Base-by-base conservation (phyloP, 2,888 invertebrate species). In the Cephalotes varians region DNA sequence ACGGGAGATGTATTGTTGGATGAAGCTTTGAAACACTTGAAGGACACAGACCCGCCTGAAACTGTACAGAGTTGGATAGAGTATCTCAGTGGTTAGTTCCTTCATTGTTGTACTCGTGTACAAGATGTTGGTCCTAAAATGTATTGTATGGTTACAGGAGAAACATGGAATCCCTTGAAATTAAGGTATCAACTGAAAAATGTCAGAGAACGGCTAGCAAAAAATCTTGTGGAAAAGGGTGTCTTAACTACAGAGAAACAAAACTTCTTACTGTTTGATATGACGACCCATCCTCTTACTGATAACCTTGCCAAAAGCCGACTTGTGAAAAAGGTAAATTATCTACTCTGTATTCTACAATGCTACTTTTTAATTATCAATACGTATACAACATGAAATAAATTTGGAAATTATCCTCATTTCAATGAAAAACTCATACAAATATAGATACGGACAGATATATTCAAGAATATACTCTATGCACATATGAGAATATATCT, bases 101-200 rank as follows among this genome's bases (percentile, higher is more conserved):
- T 25, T 34, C 25, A 28, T 83, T 64, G 12, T 12, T 56, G 7
- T 60, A 60, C 12, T 6, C 12, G 0, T 60, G 6, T 81, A 56
- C 34, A 25, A 37, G 47, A 40, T 54, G 0, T 28, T 28, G 7
- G 9, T 47, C 49, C 73, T 72, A 6, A 58, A 81, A 54, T 65
- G 4, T 58, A 5, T 34, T 18, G 9, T 28, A 15, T 65, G 37
- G 1, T 95, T 95, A 83, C 93, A 98, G 99, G 99, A 91, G 99
- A 99, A 96, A 99, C 99, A 90, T 99, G 99, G 99, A 99, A 99
- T 95, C 99, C 99, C 47, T 96, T 99, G 94, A 99, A 99, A 95
- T 96, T 99, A 91, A 97, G 98, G 93, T 99, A 99, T 95, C 99
- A 99, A 95, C 95, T 99, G 93, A 98, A 99, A 95, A 99, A 99